Evolutionary conservation across 1,140 invertebrate species (phyloP).

Genomic region (Drosophila suzukii): DNA sequence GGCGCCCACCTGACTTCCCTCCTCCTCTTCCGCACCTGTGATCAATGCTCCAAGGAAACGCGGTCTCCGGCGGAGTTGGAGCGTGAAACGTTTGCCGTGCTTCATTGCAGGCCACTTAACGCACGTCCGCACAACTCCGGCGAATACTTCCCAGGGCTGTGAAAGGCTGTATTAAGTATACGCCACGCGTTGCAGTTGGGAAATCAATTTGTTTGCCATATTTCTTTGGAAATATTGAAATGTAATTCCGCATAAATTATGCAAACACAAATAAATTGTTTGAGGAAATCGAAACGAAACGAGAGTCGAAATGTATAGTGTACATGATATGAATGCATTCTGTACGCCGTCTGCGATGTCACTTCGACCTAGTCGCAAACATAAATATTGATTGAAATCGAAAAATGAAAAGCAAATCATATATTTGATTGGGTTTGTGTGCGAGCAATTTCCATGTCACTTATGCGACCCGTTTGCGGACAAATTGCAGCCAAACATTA

Average conservation of each 20-base stretch:
- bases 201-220: slow-evolving; percentile 45
- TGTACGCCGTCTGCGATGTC: slow-evolving; percentile 9
- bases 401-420: slow-evolving; percentile 52
- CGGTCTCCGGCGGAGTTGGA: slow-evolving; percentile 28
- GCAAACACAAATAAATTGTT: slow-evolving; percentile 51
- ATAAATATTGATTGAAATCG: slow-evolving; percentile 64
- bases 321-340: slow-evolving; percentile 10
- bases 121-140: slow-evolving; percentile 66
- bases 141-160: slow-evolving; percentile 12
- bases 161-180: slow-evolving; percentile 51
- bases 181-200: slow-evolving; percentile 22
- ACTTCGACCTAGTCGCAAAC: slow-evolving; percentile 32
- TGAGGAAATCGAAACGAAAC: slow-evolving; percentile 31
- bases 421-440: slow-evolving; percentile 39
- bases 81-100: slow-evolving; percentile 57
- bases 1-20: background rate
- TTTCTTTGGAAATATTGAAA: slow-evolving; percentile 43
- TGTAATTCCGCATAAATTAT: slow-evolving; percentile 51
- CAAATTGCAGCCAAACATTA: slow-evolving; percentile 51
- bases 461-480: slow-evolving; percentile 35
- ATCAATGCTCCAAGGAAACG: slow-evolving; percentile 1
- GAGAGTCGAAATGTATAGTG: slow-evolving; percentile 26
- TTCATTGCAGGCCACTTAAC: slow-evolving; percentile 66
- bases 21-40: background rate
- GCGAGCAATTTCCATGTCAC: slow-evolving; percentile 46